phyloP scores from a whole-genome alignment of 2,888 invertebrate species.

The Pterobdella sp. region DNA sequence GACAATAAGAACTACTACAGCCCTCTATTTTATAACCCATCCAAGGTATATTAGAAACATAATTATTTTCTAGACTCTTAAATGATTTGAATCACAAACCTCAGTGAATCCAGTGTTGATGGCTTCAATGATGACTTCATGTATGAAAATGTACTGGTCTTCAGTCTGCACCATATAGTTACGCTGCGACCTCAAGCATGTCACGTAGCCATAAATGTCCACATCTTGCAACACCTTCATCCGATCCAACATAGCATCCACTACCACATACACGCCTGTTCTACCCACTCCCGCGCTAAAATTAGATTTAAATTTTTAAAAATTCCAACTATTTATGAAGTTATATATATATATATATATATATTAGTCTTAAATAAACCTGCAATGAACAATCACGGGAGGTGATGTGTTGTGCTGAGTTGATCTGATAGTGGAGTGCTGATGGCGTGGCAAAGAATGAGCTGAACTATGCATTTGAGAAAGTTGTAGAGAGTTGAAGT shows the following conservation, averaged over 20 bases:
- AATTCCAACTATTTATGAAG: background rate
- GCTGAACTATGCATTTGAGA: background rate
- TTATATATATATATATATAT: background rate
- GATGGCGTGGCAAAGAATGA: conserved; percentile 83
- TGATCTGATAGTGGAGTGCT: conserved; percentile 77
- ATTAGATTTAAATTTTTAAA: too few species aligned
- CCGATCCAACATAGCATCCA: conserved; percentile 95
- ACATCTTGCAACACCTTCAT: conserved; percentile 90
- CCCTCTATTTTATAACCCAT: too few species aligned
- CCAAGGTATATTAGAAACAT: too few species aligned
- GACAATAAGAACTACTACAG: too few species aligned
- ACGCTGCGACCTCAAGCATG: conserved; percentile 71
- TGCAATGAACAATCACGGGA: conserved; percentile 86
- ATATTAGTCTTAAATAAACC: conserved; percentile 42
- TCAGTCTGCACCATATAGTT: conserved; percentile 95
- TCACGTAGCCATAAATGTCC: conserved; percentile 97
- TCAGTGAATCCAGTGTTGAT: conserved; percentile 93
- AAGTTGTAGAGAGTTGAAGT: background rate
- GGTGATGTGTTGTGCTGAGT: conserved; percentile 71
- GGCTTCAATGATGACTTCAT: conserved; percentile 90
- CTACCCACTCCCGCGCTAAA: conserved; percentile 64
- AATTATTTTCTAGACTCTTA: too few species aligned
- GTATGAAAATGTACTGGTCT: conserved; percentile 98
- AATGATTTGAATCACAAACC: background rate
- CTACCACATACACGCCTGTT: conserved; percentile 60